phyloP scores from a whole-genome alignment of 2,888 invertebrate species.

The Oligia fasciuncula region DNA sequence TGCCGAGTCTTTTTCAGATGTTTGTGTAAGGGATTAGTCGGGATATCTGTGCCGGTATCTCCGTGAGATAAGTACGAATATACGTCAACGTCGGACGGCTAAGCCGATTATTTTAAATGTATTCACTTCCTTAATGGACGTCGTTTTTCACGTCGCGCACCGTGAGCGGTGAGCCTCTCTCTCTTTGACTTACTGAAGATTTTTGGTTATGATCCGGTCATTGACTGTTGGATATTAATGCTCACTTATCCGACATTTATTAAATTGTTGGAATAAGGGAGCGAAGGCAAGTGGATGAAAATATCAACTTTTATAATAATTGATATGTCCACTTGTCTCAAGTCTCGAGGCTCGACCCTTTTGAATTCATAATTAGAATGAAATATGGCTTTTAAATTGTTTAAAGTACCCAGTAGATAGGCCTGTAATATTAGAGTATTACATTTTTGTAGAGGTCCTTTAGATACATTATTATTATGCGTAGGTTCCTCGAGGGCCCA shows the following conservation, averaged over 20 bases:
- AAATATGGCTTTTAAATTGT: constrained; percentile 50
- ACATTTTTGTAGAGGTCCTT: constrained; percentile 21
- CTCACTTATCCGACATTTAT: constrained; percentile 83
- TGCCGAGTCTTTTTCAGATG: constrained; percentile 89
- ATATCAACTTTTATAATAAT: constrained; percentile 71
- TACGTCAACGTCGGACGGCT: constrained; percentile 90
- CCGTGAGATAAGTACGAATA: constrained; percentile 90
- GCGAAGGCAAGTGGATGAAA: constrained; percentile 69
- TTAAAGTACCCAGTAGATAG: constrained; percentile 1
- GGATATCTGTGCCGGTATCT: constrained; percentile 90
- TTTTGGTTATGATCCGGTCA: constrained; percentile 90
- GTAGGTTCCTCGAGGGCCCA: constrained; percentile 34
- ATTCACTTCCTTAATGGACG: constrained; percentile 90
- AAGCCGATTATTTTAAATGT: constrained; percentile 91
- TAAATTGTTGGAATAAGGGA: constrained; percentile 79
- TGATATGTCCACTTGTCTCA: constrained; percentile 65
- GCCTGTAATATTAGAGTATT: constrained; percentile 16
- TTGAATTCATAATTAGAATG: constrained; percentile 47
- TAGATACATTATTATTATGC: constrained; percentile 34
- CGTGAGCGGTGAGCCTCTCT: constrained; percentile 75
- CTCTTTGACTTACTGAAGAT: constrained; percentile 87
- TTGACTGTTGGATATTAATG: constrained; percentile 85
- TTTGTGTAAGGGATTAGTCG: constrained; percentile 89
- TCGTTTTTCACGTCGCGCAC: constrained; percentile 88
- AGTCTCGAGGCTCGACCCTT: constrained; percentile 48